Base-by-base conservation (phyloP, 2,888 invertebrate genomes). In the Andrena praecox region DNA sequence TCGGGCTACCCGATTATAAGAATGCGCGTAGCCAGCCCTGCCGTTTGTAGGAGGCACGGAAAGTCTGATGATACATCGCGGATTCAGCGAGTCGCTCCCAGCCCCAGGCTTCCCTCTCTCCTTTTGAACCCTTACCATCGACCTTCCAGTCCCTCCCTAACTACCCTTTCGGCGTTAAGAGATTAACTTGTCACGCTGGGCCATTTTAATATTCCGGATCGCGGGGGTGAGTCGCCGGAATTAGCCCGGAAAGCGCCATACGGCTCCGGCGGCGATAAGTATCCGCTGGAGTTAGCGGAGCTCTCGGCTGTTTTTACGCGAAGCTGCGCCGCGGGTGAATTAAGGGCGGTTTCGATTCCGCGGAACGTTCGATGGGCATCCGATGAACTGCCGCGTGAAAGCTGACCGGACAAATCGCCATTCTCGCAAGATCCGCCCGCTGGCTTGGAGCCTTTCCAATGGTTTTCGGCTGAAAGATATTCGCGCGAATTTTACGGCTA, bases 161-260 rank as follows among this genome's bases (percentile, higher is more conserved):
- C 84, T 77, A 84, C 80, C 85, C 88, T 87, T 87, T 86, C 80
- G 85, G 85, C 87, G 89, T 89, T 92, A 90, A 91, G 90, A 91
- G 92, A 92, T 91, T 91, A 91, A 92, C 90, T 91, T 89, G 91
- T 91, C 90, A 86, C 85, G 85, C 86, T 80, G 86, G 78, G 80
- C 89, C 77, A 87, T 92, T 92, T 92, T 91, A 90, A 92, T 91
- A 90, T 91, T 86, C 79, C 76, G 78, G 74, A 85, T 88, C 86
- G 85, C 82, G 77, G 66, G 42, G 82, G 84, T 72, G 85, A 89
- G 87, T 89, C 87, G 84, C 80, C 80, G 77, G 83, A 89, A 89
- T 89, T 87, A 85, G 83, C 80, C 80, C 67, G 80, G 74, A 80
- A 83, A 85, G 77, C 84, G 84, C 68, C 84, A 82, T 77, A 88